A percentile compares a stretch with the other conserved stretches of the same genome.
These are phyloP conservation scores for Paracentrotus lividus DNA, from an alignment of 53 echinoderm and acorn worm species.

Conservation along the genomic window DNA sequence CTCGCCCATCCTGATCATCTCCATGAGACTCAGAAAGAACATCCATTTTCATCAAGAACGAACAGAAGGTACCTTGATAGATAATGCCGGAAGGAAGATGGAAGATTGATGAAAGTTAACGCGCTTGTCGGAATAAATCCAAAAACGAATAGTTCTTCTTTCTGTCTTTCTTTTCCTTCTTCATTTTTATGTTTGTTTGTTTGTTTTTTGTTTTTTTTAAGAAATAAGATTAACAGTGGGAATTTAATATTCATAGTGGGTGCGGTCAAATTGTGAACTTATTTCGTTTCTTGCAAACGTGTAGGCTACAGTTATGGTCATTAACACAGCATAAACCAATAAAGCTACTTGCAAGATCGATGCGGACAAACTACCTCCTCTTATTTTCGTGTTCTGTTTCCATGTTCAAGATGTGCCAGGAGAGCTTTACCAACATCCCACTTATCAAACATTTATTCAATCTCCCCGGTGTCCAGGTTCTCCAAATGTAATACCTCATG, in stretches of 20 bases:
- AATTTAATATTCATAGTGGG: no score
- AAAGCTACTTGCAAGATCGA: no score
- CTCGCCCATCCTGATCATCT: not conserved
- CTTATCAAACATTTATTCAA: no score
- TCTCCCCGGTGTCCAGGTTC: not conserved
- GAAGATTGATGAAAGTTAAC: constrained; percentile 1
- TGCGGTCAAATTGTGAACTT: no score
- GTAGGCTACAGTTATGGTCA: no score
- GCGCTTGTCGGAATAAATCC: not conserved
- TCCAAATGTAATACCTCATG: not conserved
- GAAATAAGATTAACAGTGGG: not conserved
- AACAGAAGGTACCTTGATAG: not conserved
- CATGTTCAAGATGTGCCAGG: not conserved
- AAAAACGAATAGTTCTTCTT: no score
- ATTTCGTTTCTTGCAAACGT: no score
- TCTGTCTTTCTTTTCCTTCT: no score
- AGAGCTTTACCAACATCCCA: no score
- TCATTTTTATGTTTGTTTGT: no score
- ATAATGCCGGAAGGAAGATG: not conserved
- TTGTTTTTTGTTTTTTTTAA: not conserved
- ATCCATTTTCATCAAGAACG: constrained; percentile 11
- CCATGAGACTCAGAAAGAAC: not conserved
- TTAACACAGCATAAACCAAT: no score
- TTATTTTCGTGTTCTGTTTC: not conserved
- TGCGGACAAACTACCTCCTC: not conserved